Base-by-base conservation (phyloP, 2,113 vertebrate genomes). In the Nipponia nippon region DNA sequence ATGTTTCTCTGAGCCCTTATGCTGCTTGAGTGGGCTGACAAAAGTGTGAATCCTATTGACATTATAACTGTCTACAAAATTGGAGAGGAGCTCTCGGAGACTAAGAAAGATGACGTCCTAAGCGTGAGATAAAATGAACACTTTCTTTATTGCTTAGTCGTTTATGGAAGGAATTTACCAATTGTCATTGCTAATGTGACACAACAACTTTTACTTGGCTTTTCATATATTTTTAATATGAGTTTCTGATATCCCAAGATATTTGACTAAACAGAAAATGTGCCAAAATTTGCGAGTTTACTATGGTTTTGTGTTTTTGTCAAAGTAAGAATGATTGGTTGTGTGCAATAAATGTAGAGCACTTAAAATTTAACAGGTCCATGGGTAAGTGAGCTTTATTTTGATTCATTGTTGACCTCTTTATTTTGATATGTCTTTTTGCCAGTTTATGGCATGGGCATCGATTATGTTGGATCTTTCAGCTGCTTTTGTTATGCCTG, bases 11-110 rank as follows among this genome's bases (percentile, higher is more conserved):
- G 87, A 97, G 94, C 72, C 97, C 97, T 97, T 98, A 80, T 98
- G 97, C 95, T 95, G 95, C 96, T 86, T 91, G 92, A 97, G 97
- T 95, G 97, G 97, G 97, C 90, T 96, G 95, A 91, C 95, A 95
- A 94, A 94, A 96, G 96, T 96, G 94, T 97, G 96, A 97, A 97
- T 96, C 92, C 92, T 93, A 95, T 96, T 96, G 91, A 97, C 95
- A 87, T 95, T 96, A 89, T 80, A 95, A 67, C 58, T 66, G 29
- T 91, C 58, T 93, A 15, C 63, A 69, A 56, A 75, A 79, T 76
- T 12, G 29, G 32, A 95, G 82, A 81, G 23, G 71, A 42, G 63
- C 14, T 0, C 72, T 89, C 1, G 0, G 67, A 87, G 52, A 11
- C 56, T 23, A 42, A 26, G 87, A 79, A 92, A 87, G 80, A 58